A percentile compares a stretch with the other conserved stretches of the same genome.
Conservation (phyloP, 1,140 invertebrate genomes). For the Papilio machaon region DNA sequence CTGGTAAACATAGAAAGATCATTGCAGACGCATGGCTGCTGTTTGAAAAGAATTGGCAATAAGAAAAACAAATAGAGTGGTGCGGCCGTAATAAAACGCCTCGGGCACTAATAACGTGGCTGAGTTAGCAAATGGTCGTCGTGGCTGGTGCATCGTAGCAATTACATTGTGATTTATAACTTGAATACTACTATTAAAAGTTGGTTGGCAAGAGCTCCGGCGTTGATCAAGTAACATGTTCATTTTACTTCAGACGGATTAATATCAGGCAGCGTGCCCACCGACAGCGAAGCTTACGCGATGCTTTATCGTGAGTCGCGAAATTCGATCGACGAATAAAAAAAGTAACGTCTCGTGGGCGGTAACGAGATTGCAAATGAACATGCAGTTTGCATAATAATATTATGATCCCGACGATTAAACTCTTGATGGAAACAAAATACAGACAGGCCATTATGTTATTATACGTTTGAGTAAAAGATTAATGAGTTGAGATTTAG, state of each 20-base stretch:
- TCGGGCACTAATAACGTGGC: constrained; percentile 52
- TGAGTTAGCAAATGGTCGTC: constrained; percentile 47
- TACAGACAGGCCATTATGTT: constrained; percentile 14
- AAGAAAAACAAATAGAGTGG: constrained; percentile 31
- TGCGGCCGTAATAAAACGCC: constrained; percentile 33
- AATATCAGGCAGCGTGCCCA: constrained; percentile 33
- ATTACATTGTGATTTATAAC: constrained; percentile 69
- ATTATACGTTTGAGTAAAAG: constrained; percentile 16
- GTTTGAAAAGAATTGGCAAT: constrained; percentile 31
- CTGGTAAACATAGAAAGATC: constrained; percentile 24
- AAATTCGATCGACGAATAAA: constrained; percentile 20
- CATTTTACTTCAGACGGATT: constrained; percentile 53
- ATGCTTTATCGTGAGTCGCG: constrained; percentile 32
- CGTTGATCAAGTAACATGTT: constrained; percentile 60
- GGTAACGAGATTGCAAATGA: constrained; percentile 25
- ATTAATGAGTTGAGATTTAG: background rate
- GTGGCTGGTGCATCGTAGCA: constrained; percentile 46
- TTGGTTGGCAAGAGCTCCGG: constrained; percentile 38
- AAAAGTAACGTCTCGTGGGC: constrained; percentile 19
- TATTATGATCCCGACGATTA: constrained; percentile 22
- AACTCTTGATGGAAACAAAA: constrained; percentile 25
- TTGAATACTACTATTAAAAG: constrained; percentile 61
- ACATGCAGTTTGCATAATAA: constrained; percentile 28
- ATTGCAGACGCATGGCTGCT: constrained; percentile 4
- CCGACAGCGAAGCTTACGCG: constrained; percentile 31